phyloP scores from a whole-genome alignment of 92 coral and sea anemone species.

The Epizoanthus ramosus region DNA sequence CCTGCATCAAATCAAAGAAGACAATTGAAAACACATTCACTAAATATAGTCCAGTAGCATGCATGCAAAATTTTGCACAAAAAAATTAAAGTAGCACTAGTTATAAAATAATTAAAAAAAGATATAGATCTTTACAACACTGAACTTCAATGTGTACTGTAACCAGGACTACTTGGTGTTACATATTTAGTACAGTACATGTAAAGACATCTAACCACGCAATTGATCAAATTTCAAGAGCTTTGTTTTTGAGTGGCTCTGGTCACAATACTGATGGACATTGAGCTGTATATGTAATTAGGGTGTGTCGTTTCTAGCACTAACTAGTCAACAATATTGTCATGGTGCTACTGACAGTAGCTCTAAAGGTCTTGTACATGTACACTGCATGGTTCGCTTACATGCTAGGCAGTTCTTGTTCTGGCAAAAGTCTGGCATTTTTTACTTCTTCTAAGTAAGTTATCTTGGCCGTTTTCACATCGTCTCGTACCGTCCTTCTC shows the following conservation, averaged over 20 bases:
- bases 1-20: conserved; percentile 44
- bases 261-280: no score
- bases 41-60: background rate
- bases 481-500: conserved; percentile 79
- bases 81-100: no score
- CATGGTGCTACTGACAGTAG: background rate
- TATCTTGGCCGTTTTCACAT: conserved; percentile 85
- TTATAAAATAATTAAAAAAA: no score
- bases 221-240: no score
- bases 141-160: no score
- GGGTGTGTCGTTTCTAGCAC: background rate
- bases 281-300: background rate
- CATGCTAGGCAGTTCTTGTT: conserved; percentile 71
- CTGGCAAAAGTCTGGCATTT: conserved; percentile 80
- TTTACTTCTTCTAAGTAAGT: conserved; percentile 95
- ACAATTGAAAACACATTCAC: background rate
- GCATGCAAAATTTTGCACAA: no score
- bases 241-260: no score
- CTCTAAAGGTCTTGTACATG: no score
- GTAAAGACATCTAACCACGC: no score
- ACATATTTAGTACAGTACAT: no score
- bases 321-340: background rate
- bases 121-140: no score
- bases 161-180: no score
- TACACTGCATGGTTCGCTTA: conserved; percentile 38